phyloP scores from a whole-genome alignment of 2,888 invertebrate species.

The Meandrusa payeni region DNA sequence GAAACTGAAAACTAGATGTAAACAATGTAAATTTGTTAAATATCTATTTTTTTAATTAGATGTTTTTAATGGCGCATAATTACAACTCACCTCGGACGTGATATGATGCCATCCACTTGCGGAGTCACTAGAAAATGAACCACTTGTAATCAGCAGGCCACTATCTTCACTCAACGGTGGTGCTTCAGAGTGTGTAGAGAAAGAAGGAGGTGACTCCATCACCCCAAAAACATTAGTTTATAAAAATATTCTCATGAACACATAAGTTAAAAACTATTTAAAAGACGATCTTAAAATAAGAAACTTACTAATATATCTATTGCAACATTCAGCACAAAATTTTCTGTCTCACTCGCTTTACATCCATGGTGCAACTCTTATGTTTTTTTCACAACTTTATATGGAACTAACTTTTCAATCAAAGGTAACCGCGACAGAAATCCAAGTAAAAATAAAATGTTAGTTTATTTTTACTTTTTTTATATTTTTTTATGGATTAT shows the following conservation, averaged over 20 bases:
- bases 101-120: slow-evolving; percentile 84
- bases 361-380: slow-evolving; percentile 17
- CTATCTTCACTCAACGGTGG: slow-evolving; percentile 88
- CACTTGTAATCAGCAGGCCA: slow-evolving; percentile 86
- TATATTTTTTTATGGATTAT: too few relatives aligned
- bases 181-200: slow-evolving; percentile 87
- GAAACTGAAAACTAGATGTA: background rate
- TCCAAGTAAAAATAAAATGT: too few relatives aligned
- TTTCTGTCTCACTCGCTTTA: slow-evolving; percentile 29
- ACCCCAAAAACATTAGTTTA: slow-evolving; percentile 44
- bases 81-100: slow-evolving; percentile 82
- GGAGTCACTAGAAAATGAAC: slow-evolving; percentile 88
- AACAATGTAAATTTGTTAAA: background rate
- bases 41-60: slow-evolving; percentile 10
- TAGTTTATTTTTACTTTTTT: too few relatives aligned
- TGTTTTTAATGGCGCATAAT: slow-evolving; percentile 13
- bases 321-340: slow-evolving; percentile 33
- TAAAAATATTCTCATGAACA: slow-evolving; percentile 40
- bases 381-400: slow-evolving; percentile 15
- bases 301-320: slow-evolving; percentile 36
- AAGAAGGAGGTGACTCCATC: slow-evolving; percentile 90
- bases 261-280: slow-evolving; percentile 43
- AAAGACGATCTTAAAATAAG: slow-evolving; percentile 40
- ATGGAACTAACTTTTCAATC: background rate
- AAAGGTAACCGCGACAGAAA: slow-evolving; percentile 2